Conservation (phyloP, 2,113 vertebrate species). For the Sapajus apella region DNA sequence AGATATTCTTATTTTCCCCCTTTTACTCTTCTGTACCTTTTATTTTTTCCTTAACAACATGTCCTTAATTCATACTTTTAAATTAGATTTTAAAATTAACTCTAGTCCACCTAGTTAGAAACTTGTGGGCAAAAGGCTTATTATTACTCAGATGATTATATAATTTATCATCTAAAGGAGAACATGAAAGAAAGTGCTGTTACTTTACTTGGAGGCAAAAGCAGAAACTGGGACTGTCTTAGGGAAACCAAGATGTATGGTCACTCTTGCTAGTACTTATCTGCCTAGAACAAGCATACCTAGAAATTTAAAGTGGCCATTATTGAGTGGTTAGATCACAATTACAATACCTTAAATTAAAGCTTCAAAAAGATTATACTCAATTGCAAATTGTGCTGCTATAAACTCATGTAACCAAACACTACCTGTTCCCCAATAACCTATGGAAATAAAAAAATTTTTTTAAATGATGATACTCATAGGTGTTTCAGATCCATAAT, state of each 20-base stretch:
- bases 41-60: not conserved
- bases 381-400: too few species aligned
- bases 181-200: not conserved
- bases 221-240: not conserved
- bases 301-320: slow-evolving; percentile 6
- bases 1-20: slow-evolving; percentile 2
- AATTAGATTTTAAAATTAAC: slow-evolving; percentile 38
- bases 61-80: slow-evolving; percentile 22
- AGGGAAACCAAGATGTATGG: not conserved
- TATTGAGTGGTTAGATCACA: slow-evolving; percentile 30
- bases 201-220: slow-evolving; percentile 14
- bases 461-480: not conserved
- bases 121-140: slow-evolving; percentile 2
- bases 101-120: not conserved
- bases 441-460: too few species aligned
- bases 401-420: too few species aligned
- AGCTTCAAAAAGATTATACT: slow-evolving; percentile 24
- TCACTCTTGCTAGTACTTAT: not conserved
- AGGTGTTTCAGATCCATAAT: not conserved
- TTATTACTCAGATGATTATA: not conserved
- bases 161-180: slow-evolving; percentile 19
- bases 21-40: not conserved
- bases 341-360: slow-evolving; percentile 29
- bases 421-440: too few species aligned
- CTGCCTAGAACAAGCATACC: not conserved